phyloP scores from a whole-genome alignment of 2,888 invertebrate genomes.

The Tipula helvola region DNA sequence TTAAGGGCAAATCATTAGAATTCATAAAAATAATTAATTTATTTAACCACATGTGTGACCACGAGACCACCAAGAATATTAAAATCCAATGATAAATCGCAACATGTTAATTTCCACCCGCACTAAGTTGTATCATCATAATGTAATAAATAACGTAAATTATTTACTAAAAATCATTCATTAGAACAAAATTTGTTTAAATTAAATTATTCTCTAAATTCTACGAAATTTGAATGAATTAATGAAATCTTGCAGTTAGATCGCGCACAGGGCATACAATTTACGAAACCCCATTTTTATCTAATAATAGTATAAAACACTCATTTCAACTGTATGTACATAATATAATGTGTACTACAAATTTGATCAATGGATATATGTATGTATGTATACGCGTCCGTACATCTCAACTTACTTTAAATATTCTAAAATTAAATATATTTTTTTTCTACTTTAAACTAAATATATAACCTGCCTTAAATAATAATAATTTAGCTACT shows the following conservation, averaged over 20 bases:
- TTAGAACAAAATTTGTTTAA: not conserved
- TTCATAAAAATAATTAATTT: not conserved
- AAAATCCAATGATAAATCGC: not conserved
- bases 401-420: not conserved
- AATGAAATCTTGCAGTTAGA: not conserved
- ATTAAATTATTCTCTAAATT: not conserved
- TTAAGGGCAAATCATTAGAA: not conserved
- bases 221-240: not conserved
- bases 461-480: not conserved
- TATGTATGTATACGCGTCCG: not conserved
- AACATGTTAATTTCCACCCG: not conserved
- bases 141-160: not conserved
- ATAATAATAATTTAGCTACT: not conserved
- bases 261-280: not conserved
- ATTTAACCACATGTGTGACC: not conserved
- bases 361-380: too few relatives aligned
- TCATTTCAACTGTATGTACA: not conserved
- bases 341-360: not conserved
- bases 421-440: not conserved
- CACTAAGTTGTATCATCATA: not conserved
- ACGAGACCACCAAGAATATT: not conserved
- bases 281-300: not conserved
- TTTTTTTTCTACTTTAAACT: not conserved
- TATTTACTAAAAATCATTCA: not conserved
- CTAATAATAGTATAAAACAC: not conserved